phyloP scores from a whole-genome alignment of 2,113 vertebrate species.

The Aspidoscelis tigris region DNA sequence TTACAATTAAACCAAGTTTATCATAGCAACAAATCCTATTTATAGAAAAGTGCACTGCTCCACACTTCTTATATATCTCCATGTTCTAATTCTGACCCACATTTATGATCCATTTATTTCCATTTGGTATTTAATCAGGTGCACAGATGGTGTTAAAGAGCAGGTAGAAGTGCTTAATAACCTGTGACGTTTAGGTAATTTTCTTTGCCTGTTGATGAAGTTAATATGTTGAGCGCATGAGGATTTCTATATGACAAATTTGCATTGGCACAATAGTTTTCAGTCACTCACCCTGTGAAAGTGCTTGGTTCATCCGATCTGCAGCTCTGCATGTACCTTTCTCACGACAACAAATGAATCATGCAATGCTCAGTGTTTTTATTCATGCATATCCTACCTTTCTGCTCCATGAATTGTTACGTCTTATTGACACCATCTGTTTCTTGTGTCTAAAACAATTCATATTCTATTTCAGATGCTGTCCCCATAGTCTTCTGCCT shows the following conservation, averaged over 20 bases:
- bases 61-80: constrained; percentile 5
- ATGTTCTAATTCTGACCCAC: constrained; percentile 49
- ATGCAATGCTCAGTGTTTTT: not conserved
- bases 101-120: constrained; percentile 65
- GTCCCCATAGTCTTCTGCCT: constrained; percentile 53
- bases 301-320: constrained; percentile 33
- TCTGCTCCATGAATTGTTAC: constrained; percentile 54
- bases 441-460: constrained; percentile 57
- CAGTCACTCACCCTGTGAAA: constrained; percentile 51
- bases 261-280: constrained; percentile 59
- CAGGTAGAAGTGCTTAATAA: constrained; percentile 72
- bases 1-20: not conserved
- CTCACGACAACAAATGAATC: constrained; percentile 55
- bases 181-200: constrained; percentile 70
- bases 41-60: constrained; percentile 47
- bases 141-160: constrained; percentile 73
- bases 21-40: constrained; percentile 20
- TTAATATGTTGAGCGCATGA: constrained; percentile 45
- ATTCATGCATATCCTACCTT: constrained; percentile 40
- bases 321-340: constrained; percentile 40
- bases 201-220: constrained; percentile 54
- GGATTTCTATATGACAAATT: constrained; percentile 46
- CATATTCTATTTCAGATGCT: constrained; percentile 52
- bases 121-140: constrained; percentile 68
- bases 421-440: constrained; percentile 63